Conservation (phyloP, 2,113 vertebrate genomes). For the Halichoerus grypus region DNA sequence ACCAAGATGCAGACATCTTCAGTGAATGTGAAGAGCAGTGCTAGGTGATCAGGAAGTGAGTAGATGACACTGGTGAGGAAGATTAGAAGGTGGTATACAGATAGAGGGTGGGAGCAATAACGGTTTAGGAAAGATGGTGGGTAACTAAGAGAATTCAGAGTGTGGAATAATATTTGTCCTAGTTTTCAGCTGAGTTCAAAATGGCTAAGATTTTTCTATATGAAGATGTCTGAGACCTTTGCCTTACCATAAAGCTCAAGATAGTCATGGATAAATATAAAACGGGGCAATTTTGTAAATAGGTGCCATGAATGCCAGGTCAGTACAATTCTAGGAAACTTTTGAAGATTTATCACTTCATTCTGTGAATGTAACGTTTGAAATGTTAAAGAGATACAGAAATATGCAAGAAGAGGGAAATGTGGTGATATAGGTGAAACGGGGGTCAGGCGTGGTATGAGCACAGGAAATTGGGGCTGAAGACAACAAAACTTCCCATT, state of each 20-base stretch:
- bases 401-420: background rate
- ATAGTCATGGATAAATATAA: background rate
- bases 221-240: background rate
- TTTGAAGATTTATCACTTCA: background rate
- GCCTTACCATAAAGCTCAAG: background rate
- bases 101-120: background rate
- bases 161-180: background rate
- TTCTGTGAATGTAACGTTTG: background rate
- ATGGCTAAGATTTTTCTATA: background rate
- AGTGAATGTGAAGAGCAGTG: background rate
- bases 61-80: background rate
- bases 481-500: background rate
- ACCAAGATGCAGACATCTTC: background rate
- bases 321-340: background rate
- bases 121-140: background rate
- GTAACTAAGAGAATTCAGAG: background rate
- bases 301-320: background rate
- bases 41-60: slow-evolving; percentile 9
- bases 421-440: background rate
- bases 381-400: slow-evolving; percentile 28
- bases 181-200: background rate
- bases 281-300: slow-evolving; percentile 27
- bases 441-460: background rate
- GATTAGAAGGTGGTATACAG: background rate
- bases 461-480: background rate